Evolutionary conservation across 2,797 vertebrate genomes (phyloP).

Genomic region (Bucorvus abyssinicus): DNA sequence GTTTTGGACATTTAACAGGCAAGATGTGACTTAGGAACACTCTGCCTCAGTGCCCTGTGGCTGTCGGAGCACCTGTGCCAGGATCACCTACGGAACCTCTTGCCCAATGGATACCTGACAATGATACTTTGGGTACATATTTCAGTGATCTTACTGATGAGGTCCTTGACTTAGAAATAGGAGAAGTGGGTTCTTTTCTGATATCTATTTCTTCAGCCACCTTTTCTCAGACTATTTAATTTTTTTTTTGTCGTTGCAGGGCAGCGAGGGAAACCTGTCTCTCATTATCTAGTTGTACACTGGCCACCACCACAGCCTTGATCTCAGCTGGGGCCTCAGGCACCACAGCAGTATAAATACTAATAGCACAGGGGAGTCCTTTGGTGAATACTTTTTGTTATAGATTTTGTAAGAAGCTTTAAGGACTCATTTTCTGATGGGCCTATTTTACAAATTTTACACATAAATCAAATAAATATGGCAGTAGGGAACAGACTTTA

Average conservation of each 20-base stretch:
- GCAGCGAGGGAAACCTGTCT: slow-evolving; percentile 60
- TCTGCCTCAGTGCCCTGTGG: background rate
- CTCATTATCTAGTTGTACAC: slow-evolving; percentile 66
- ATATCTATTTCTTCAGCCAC: slow-evolving; percentile 25
- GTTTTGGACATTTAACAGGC: background rate
- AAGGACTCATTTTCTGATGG: slow-evolving; percentile 44
- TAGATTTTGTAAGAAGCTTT: slow-evolving; percentile 30
- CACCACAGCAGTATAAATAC: slow-evolving; percentile 50
- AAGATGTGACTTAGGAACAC: background rate
- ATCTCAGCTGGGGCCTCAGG: slow-evolving; percentile 62
- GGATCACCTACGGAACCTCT: background rate
- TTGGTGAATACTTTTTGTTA: slow-evolving; percentile 21
- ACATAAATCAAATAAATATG: slow-evolving; percentile 52
- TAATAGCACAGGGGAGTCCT: slow-evolving; percentile 36
- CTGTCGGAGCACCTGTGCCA: background rate
- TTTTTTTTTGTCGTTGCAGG: background rate
- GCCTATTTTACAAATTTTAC: slow-evolving; percentile 41
- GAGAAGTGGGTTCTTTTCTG: background rate
- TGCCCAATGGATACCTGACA: background rate
- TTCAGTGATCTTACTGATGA: background rate
- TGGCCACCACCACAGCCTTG: slow-evolving; percentile 43
- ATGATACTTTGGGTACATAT: background rate
- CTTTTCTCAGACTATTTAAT: slow-evolving; percentile 35
- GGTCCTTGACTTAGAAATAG: background rate
- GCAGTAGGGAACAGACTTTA: slow-evolving; percentile 6